Conservation (phyloP, 2,113 vertebrate species). For the Dolichallabes microphthalmus region DNA sequence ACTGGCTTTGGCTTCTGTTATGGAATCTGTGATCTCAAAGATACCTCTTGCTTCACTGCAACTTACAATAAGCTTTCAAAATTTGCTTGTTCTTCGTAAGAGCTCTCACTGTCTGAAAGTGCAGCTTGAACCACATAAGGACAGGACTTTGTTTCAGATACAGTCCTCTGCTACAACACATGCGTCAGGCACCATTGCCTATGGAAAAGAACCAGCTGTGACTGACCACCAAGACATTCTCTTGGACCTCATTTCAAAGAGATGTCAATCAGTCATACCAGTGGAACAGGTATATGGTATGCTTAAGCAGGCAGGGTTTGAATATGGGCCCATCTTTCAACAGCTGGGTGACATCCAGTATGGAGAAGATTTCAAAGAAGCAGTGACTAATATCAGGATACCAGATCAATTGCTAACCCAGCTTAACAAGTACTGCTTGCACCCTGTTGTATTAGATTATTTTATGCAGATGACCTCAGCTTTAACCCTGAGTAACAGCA, state of each 20-base stretch:
- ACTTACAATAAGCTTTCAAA: conserved; percentile 74
- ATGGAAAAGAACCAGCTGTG: conserved; percentile 31
- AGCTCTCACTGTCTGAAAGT: conserved; percentile 68
- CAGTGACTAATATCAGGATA: conserved; percentile 71
- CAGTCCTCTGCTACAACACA: conserved; percentile 68
- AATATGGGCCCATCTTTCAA: conserved; percentile 76
- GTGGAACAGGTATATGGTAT: conserved; percentile 70
- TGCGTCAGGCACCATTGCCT: conserved; percentile 71
- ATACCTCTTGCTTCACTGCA: conserved; percentile 67
- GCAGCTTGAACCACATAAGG: conserved; percentile 62
- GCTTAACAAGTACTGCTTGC: conserved; percentile 76
- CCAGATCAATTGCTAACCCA: conserved; percentile 64
- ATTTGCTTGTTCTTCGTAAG: conserved; percentile 68
- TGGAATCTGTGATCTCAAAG: conserved; percentile 68
- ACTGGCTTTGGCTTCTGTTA: conserved; percentile 75
- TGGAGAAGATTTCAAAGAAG: conserved; percentile 79
- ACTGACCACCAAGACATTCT: conserved; percentile 72
- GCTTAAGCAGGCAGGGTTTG: conserved; percentile 75
- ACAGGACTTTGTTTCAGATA: conserved; percentile 70
- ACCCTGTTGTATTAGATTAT: conserved; percentile 82
- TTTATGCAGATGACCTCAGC: conserved; percentile 80
- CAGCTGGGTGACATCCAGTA: conserved; percentile 74
- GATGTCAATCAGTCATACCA: conserved; percentile 69
- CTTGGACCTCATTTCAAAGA: conserved; percentile 65
- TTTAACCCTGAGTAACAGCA: conserved; percentile 55